A percentile compares a stretch with the other conserved stretches of the same genome.
Conservation (phyloP, 2,797 vertebrate species). For the Sphaeramia orbicularis region DNA sequence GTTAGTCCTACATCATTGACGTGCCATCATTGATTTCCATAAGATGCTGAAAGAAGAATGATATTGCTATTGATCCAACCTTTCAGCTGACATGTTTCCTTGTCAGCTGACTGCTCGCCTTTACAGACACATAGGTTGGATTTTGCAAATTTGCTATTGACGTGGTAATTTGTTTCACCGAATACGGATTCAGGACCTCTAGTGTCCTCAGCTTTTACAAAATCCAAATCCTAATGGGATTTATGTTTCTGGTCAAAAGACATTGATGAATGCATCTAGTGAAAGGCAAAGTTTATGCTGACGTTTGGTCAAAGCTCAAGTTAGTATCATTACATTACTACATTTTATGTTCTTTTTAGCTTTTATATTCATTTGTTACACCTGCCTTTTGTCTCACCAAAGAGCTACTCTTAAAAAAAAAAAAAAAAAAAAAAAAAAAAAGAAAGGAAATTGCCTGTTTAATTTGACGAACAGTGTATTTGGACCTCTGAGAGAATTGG, state of each 20-base stretch:
- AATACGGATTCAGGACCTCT: slow-evolving; percentile 23
- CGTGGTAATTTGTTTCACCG: slow-evolving; percentile 20
- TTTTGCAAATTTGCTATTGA: slow-evolving; percentile 29
- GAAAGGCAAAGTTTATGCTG: slow-evolving; percentile 48
- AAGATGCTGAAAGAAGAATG: slow-evolving; percentile 23
- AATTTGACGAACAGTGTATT: slow-evolving; percentile 11
- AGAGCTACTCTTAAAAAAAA: slow-evolving; percentile 49
- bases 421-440: slow-evolving; percentile 5
- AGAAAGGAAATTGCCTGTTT: slow-evolving; percentile 21
- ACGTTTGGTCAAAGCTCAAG: slow-evolving; percentile 28
- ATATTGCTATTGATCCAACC: slow-evolving; percentile 15
- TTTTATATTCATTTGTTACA: slow-evolving; percentile 48
- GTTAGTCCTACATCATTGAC: slow-evolving; percentile 36
- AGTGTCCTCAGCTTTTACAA: slow-evolving; percentile 33
- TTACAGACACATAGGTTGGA: slow-evolving; percentile 21
- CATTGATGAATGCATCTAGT: slow-evolving; percentile 17
- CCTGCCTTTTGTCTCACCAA: slow-evolving; percentile 75
- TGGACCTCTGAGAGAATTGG: neutral
- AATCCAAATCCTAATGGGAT: neutral
- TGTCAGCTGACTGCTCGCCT: slow-evolving; percentile 37
- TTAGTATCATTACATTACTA: slow-evolving; percentile 31
- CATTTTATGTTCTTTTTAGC: slow-evolving; percentile 42
- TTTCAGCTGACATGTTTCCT: slow-evolving; percentile 5
- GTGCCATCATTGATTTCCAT: slow-evolving; percentile 60
- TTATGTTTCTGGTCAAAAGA: neutral